Percentiles rank a stretch among this genome's conserved stretches.
Conservation (phyloP, 2,797 vertebrate species). For the Vespertilio murinus region DNA sequence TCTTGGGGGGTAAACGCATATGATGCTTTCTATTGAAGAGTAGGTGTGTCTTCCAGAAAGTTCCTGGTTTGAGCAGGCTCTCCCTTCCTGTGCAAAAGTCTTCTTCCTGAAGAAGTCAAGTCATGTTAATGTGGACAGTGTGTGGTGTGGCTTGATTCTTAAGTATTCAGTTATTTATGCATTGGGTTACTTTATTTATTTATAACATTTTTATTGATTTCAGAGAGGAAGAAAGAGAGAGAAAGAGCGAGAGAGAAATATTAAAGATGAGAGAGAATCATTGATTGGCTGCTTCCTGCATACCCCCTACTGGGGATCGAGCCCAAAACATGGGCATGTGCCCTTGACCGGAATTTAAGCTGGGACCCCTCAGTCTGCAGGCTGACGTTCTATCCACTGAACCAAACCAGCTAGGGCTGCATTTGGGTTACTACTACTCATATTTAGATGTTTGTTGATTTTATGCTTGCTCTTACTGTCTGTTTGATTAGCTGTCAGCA, state of each 20-base stretch:
- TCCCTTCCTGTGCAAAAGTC: neutral
- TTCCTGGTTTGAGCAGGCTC: neutral
- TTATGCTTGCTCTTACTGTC: neutral
- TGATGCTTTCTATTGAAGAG: neutral
- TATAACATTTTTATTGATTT: too few relatives aligned
- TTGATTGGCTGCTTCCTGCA: too few relatives aligned
- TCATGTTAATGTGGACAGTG: neutral
- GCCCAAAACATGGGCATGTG: too few relatives aligned
- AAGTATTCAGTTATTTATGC: conserved; percentile 3
- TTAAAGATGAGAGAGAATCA: too few relatives aligned
- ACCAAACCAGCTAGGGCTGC: neutral
- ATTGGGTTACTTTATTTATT: neutral
- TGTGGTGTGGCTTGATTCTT: conserved; percentile 12
- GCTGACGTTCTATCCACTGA: too few relatives aligned
- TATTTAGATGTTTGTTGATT: conserved; percentile 8
- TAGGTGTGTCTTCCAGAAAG: neutral
- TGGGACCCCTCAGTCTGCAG: too few relatives aligned
- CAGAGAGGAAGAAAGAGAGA: too few relatives aligned
- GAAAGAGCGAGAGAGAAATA: too few relatives aligned
- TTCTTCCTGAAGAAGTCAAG: neutral
- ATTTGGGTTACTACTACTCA: neutral
- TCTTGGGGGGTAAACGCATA: neutral
- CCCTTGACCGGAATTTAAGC: too few relatives aligned
- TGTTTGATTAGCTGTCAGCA: neutral
- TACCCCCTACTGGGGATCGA: too few relatives aligned